phyloP scores from a whole-genome alignment of 2,888 invertebrate genomes.

The Aspidapion aeneum region DNA sequence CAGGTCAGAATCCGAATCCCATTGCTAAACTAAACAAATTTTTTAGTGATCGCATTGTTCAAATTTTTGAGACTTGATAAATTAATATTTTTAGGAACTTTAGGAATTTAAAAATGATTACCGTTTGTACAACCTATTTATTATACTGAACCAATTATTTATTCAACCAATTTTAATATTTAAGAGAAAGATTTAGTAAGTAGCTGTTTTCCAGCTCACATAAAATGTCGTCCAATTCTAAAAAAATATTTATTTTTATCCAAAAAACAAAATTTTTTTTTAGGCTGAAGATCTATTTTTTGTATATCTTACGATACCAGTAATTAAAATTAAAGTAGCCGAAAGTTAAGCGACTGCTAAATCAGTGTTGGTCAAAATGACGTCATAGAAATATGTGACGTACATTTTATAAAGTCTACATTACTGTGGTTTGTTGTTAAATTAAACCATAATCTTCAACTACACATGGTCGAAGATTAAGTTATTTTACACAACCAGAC shows the following conservation, averaged over 20 bases:
- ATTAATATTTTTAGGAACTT: neutral
- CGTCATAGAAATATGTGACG: too few relatives aligned
- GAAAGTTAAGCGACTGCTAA: too few relatives aligned
- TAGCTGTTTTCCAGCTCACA: neutral
- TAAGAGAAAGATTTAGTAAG: neutral
- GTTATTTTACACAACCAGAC: too few relatives aligned
- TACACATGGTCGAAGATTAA: too few relatives aligned
- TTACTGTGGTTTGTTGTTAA: too few relatives aligned
- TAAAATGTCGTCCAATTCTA: neutral
- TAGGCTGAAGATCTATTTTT: neutral
- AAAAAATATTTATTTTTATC: neutral
- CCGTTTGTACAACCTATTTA: neutral
- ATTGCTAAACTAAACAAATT: slow-evolving; percentile 35
- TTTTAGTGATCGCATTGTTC: neutral
- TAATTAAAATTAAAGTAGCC: neutral
- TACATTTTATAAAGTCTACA: too few relatives aligned
- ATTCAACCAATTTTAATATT: neutral
- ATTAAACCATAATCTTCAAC: too few relatives aligned
- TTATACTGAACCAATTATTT: neutral
- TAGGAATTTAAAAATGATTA: neutral
- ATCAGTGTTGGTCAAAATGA: too few relatives aligned
- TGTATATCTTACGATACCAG: neutral
- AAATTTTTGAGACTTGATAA: neutral
- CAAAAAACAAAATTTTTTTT: neutral
- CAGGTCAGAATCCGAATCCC: slow-evolving; percentile 47